Base-by-base conservation (phyloP, 2,888 invertebrate genomes). In the Quadroppia sp. region DNA sequence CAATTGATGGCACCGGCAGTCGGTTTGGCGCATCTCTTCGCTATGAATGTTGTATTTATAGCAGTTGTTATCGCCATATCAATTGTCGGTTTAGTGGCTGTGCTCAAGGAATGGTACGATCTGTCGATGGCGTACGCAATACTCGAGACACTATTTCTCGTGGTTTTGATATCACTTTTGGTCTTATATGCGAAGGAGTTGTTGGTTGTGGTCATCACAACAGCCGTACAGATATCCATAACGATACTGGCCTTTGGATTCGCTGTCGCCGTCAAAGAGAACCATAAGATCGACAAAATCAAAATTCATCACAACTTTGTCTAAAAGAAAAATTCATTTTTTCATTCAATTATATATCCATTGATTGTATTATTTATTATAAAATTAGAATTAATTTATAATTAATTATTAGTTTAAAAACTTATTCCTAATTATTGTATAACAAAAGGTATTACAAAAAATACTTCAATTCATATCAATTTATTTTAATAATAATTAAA, bases 191-290 rank as follows among this genome's bases (percentile, higher is more conserved):
- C 36, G 1, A 64, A 36, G 2, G 36, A 32, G 32, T 36, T 64
- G 17, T 20, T 64, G 20, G 32, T 64, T 30, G 3, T 32, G 64
- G 36, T 36, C 20, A 36, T 64, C 6, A 64, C 36, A 36, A 36
- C 36, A 17, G 64, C 64, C 40, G 25, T 64, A 36, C 64, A 64
- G 32, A 64, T 64, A 64, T 64, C 64, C 11, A 36, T 64, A 36
- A 64, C 64, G 1, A 64, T 64, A 64, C n/a, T 64, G 36, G 64
- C 64, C 6, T 64, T 36, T 64, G 64, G 64, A 36, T 64, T 17
- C 17, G 64, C 64, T 11, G 36, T 64, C 11, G 64, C 64, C n/a
- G 20, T 64, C 36, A 64, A 20, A 36, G 64, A 64, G 64, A 64
- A 36, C 9, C 3, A 36, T 1, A 64, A 64, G 36, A 64, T 64